These are phyloP conservation scores for Calliopsis andreniformis DNA, from an alignment of 1,140 invertebrate genomes.

Conservation along the genomic window DNA sequence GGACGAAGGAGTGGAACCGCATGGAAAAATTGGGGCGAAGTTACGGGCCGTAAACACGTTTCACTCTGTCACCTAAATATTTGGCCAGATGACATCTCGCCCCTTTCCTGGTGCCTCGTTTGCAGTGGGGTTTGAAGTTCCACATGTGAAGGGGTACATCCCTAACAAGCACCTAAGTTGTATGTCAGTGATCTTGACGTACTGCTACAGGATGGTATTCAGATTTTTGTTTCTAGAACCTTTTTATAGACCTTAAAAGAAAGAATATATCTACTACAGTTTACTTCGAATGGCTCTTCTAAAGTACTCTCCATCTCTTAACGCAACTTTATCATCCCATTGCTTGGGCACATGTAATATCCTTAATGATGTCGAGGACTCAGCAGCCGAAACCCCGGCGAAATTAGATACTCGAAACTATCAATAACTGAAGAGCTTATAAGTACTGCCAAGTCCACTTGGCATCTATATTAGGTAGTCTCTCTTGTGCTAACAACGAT, in stretches of 20 bases:
- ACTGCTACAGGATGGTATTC: too few species aligned
- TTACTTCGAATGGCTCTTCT: too few species aligned
- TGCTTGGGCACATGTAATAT: too few species aligned
- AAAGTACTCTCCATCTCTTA: neutral
- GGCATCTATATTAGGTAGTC: conserved; percentile 16
- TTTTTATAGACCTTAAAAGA: too few species aligned
- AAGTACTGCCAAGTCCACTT: conserved; percentile 11
- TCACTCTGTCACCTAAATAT: conserved; percentile 70
- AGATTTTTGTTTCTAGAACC: too few species aligned
- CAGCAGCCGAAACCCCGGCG: conserved; percentile 14
- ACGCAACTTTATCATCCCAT: neutral
- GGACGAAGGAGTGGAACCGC: neutral
- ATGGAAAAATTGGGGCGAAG: neutral
- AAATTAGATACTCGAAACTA: conserved; percentile 41
- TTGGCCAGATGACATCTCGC: conserved; percentile 61
- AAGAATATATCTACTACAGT: too few species aligned
- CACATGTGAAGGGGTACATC: too few species aligned
- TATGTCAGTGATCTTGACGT: too few species aligned
- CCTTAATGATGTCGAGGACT: conserved; percentile 4
- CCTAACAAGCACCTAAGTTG: too few species aligned
- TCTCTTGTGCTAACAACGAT: conserved; percentile 11
- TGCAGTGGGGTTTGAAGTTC: neutral
- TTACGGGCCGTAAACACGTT: conserved; percentile 56
- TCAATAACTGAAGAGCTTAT: conserved; percentile 27
- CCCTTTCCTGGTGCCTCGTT: conserved; percentile 28